Evolutionary conservation across 2,113 vertebrate species (phyloP), one percentile per base, ranked within the genome.

Genomic region (Myiozetetes cayanensis): DNA sequence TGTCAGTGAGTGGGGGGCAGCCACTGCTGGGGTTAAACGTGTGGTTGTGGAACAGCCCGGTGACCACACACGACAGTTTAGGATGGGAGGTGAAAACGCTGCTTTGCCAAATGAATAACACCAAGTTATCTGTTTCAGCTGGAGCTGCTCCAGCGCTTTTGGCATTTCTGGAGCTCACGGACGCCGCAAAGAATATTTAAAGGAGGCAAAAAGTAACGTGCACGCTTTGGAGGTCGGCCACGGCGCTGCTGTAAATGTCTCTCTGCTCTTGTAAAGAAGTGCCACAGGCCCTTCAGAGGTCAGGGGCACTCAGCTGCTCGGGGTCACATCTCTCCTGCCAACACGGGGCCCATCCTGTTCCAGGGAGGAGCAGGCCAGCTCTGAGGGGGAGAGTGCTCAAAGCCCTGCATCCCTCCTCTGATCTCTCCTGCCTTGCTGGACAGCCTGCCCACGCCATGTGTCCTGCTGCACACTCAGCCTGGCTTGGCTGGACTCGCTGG

Each of bases 271-370:
- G 17, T 49, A 78, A 82, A 74, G 37, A 70, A 58, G n/a, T 6
- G 62, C 84, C 47, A 35, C 1, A 2, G 62, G 87, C 49, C 43
- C 35, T 66, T 59, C 71, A 46, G 56, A 89, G 81, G 85, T 78
- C 20, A 3, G 0, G 4, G 41, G n/a, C 0, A 0, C 80, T 81
- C 24, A 35, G 50, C 35, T 50, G 77, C 66, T 63, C 0, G 0
- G 37, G 52, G 74, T 35, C 27, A 39, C 59, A 35, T 35, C 72
- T 81, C 79, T 74, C 44, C 59, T 76, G 55, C 87, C 85, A 77
- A 19, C 35, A 22, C 1, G 0, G 49, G 33, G 24, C 15, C 30
- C n/a, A 44, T 70, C 41, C 17, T n/a, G 33, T 0, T 1, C 2
- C 63, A 49, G 31, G 43, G 39, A 91, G 47, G 62, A 73, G 35